Base-by-base conservation (phyloP, 2,888 invertebrate genomes). In the Odontocerum albicorne region DNA sequence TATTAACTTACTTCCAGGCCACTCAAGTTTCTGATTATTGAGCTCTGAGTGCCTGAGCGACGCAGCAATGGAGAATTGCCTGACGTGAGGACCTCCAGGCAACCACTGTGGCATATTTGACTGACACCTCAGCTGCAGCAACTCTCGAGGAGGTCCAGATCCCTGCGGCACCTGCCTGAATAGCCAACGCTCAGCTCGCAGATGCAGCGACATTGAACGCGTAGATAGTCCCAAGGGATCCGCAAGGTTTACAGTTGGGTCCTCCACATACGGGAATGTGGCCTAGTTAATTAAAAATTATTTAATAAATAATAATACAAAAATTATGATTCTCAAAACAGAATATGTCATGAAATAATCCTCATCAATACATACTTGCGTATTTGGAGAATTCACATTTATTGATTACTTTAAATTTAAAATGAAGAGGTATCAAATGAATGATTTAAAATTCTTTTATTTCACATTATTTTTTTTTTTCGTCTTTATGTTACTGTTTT, bases 21-120 rank as follows among this genome's bases (percentile, higher is more conserved):
- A 60, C 47, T 51, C 52, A 6, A 57, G 22, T 17, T 55, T 57
- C n/a, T 36, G 47, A 16, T 60, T 60, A 16, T 46, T 50, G 4
- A 44, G 42, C 7, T 51, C 36, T 7, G 49, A 20, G 2, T 32
- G 16, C 31, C 52, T 49, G 32, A 60, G 35, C 2, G 51, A 27
- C 6, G 60, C 55, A 2, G 60, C 54, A 12, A 60, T 57, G 19
- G 57, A 51, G 27, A 55, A 55, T 19, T 60, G 55, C 20, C 60
- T 36, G 13, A 39, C 38, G 20, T 60, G 57, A 6, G 55, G 57
- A 12, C 60, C 57, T 3, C 60, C 60, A 12, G 60, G 60, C n/a
- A 60, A 20, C 49, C 55, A 49, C 8, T 44, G 15, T 1, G 60
- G 60, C 55, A 60, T 51, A 7, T 27, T 32, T n/a, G 60, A 47